phyloP scores from a whole-genome alignment of 2,797 vertebrate genomes.

The Psittacula derbiana region DNA sequence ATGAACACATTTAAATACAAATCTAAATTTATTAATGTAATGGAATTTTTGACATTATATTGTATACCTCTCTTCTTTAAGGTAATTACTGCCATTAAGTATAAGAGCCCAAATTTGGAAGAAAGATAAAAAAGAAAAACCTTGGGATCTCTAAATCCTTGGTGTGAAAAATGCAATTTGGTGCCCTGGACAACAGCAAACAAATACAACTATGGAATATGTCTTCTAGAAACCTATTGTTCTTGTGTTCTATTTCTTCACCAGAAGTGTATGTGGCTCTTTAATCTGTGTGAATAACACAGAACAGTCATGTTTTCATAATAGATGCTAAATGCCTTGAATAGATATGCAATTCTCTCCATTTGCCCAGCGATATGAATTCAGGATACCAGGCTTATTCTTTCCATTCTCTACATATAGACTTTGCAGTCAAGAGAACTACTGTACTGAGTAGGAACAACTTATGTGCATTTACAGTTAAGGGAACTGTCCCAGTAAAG shows the following conservation, averaged over 20 bases:
- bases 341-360: background rate
- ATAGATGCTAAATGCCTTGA: slow-evolving; percentile 8
- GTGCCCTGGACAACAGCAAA: background rate
- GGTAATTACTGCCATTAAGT: background rate
- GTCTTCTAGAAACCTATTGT: background rate
- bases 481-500: background rate
- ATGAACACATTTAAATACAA: background rate
- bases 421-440: background rate
- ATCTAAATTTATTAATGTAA: slow-evolving; percentile 10
- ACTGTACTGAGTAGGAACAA: background rate
- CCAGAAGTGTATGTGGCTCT: background rate
- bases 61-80: background rate
- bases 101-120: background rate
- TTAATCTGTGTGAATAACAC: background rate
- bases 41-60: background rate
- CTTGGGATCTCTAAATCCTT: background rate
- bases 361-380: background rate
- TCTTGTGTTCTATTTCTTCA: background rate
- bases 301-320: background rate
- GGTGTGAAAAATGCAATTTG: background rate
- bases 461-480: background rate
- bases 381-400: background rate
- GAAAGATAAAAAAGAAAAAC: background rate
- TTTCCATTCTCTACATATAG: background rate
- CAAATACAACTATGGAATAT: background rate